These are phyloP conservation scores for Dromas ardeola DNA, from an alignment of 2,113 vertebrate species.

Conservation along the genomic window DNA sequence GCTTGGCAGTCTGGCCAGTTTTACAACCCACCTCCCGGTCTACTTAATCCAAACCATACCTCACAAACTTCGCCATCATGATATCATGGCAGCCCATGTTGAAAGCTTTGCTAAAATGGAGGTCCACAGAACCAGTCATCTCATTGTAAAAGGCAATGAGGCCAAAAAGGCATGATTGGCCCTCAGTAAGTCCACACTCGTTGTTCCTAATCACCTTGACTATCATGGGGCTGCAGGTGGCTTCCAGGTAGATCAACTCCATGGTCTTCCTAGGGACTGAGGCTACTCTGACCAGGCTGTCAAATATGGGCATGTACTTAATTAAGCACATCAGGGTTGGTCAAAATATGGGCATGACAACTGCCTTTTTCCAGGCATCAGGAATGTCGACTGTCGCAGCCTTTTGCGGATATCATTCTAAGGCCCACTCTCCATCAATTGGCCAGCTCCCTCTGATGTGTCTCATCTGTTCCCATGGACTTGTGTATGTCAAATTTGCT, in stretches of 20 bases:
- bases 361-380: background rate
- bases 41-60: background rate
- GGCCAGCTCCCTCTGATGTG: background rate
- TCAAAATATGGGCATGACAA: background rate
- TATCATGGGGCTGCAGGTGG: background rate
- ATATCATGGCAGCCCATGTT: background rate
- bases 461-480: background rate
- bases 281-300: background rate
- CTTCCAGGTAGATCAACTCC: background rate
- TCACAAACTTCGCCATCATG: background rate
- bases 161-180: background rate
- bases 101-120: background rate
- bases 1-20: background rate
- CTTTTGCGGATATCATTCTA: background rate
- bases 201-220: background rate
- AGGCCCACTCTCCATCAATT: background rate
- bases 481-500: background rate
- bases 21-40: background rate
- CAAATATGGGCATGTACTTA: no score
- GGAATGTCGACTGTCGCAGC: background rate
- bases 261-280: background rate
- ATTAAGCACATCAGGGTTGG: no score
- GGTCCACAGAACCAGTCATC: background rate
- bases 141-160: background rate
- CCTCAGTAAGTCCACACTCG: background rate